Evolutionary conservation across 2,888 invertebrate species (phyloP).

Genomic region (Tromatobia lineatoria): DNA sequence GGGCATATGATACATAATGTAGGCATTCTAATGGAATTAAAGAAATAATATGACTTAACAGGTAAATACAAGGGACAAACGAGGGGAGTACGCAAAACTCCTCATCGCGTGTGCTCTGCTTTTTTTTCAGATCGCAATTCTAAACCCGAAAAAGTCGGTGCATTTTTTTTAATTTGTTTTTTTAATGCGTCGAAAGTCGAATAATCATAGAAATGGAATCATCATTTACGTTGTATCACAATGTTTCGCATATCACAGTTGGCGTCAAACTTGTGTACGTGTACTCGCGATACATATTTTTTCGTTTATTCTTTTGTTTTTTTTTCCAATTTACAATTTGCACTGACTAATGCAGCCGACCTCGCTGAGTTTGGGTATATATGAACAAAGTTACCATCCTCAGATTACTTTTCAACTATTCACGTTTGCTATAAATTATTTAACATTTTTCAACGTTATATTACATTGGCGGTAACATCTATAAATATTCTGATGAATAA

Average conservation of each 20-base stretch:
- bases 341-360: conserved; percentile 30
- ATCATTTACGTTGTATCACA: conserved; percentile 69
- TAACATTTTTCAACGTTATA: neutral
- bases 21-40: conserved; percentile 25
- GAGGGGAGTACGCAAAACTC: conserved; percentile 9
- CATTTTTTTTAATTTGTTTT: neutral
- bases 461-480: neutral
- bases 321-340: conserved; percentile 29
- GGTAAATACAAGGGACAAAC: conserved; percentile 11
- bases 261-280: conserved; percentile 61
- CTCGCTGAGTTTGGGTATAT: conserved; percentile 42
- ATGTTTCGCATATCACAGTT: conserved; percentile 72
- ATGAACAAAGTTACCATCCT: neutral
- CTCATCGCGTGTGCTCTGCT: conserved; percentile 8
- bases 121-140: conserved; percentile 34
- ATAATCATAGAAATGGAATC: conserved; percentile 61
- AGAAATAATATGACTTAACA: conserved; percentile 35
- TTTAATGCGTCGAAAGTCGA: conserved; percentile 53
- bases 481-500: neutral
- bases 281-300: conserved; percentile 50
- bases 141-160: conserved; percentile 5
- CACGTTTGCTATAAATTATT: neutral
- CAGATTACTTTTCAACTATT: conserved; percentile 1
- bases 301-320: conserved; percentile 1
- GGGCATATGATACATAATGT: conserved; percentile 37